A percentile compares a stretch with the other conserved stretches of the same genome.
These are phyloP conservation scores for Nautilus pompilius DNA, from an alignment of 1,140 invertebrate genomes.

Conservation along the genomic window DNA sequence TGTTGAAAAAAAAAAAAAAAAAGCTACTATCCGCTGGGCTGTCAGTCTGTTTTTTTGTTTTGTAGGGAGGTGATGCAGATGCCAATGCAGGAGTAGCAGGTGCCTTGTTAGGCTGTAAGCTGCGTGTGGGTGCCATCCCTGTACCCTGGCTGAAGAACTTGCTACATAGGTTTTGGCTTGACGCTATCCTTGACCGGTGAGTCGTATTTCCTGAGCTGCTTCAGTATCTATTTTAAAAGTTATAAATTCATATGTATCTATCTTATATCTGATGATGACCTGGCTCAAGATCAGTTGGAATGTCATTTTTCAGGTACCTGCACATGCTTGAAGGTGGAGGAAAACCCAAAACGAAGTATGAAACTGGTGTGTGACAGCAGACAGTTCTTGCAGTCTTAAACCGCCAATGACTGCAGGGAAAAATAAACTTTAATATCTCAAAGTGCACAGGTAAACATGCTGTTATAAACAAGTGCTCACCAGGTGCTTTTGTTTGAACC, in stretches of 20 bases:
- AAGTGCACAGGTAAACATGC: conserved; percentile 5
- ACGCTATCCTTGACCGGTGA: conserved; percentile 40
- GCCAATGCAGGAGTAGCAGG: conserved; percentile 48
- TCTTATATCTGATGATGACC: background rate
- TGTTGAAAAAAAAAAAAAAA: background rate
- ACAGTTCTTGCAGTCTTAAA: background rate
- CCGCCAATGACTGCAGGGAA: background rate
- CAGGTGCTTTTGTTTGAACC: background rate
- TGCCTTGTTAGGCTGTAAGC: conserved; percentile 46
- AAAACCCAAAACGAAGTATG: background rate
- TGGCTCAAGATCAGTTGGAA: background rate
- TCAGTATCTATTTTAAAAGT: background rate
- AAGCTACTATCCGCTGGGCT: background rate
- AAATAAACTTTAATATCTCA: background rate
- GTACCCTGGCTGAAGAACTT: conserved; percentile 38
- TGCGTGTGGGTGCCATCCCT: conserved; percentile 42
- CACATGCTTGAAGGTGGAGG: conserved; percentile 5
- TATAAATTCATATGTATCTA: background rate
- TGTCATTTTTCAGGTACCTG: conserved; percentile 4
- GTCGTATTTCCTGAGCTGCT: background rate
- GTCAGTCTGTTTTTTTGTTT: conserved; percentile 1
- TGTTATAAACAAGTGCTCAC: conserved; percentile 1
- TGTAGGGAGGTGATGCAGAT: conserved; percentile 49
- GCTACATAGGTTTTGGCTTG: conserved; percentile 37
- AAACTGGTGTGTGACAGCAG: conserved; percentile 3